Conservation (phyloP, 2,888 invertebrate genomes). For the Caenorhabditis sp. region DNA sequence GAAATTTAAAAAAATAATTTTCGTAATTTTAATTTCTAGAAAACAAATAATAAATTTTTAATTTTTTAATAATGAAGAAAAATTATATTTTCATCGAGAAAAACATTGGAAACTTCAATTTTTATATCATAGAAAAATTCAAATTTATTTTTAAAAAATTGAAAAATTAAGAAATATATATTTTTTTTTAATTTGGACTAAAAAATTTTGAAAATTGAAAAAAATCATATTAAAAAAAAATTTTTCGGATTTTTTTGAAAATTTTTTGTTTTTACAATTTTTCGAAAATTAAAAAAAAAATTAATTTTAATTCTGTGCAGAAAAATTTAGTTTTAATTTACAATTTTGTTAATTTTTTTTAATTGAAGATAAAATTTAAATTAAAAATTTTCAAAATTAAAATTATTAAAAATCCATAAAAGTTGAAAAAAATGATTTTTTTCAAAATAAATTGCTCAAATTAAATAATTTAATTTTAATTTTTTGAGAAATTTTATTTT, state of each 20-base stretch:
- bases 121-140: too few relatives aligned
- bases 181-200: background rate
- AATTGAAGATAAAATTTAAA: too few relatives aligned
- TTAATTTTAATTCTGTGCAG: too few relatives aligned
- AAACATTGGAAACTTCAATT: background rate
- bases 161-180: too few relatives aligned
- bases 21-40: background rate
- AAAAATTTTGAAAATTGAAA: background rate
- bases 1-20: conserved; percentile 3
- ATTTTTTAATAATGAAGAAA: too few relatives aligned
- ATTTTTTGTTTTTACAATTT: background rate
- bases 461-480: too few relatives aligned
- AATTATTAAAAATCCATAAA: too few relatives aligned
- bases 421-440: background rate
- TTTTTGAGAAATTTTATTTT: background rate
- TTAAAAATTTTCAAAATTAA: background rate
- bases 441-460: background rate
- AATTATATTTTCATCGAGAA: background rate
- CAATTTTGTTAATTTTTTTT: too few relatives aligned
- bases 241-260: background rate
- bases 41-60: too few relatives aligned
- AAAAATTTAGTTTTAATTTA: background rate
- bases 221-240: background rate
- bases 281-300: background rate
- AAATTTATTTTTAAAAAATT: too few relatives aligned